Evolutionary conservation across 2,797 vertebrate species (phyloP), one percentile per base, ranked within the genome.

Genomic region (Mus minutoides): DNA sequence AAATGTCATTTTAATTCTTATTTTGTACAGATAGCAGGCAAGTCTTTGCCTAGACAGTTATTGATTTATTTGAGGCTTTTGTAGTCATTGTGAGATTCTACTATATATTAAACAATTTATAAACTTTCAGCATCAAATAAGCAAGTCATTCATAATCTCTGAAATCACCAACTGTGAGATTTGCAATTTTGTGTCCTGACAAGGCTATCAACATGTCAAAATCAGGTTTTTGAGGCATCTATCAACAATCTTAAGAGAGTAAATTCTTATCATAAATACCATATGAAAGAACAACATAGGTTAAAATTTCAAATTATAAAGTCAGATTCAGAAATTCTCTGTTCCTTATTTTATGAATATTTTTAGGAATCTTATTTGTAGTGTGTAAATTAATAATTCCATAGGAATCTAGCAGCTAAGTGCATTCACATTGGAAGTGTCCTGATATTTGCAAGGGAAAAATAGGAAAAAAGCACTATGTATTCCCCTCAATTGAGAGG

Each of bases 311-410:
- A 76, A 88, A 26, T 40, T 6, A 5, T 69, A 77, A 67, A 64
- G 67, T 92, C 12, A 78, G 22, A 46, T 67, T 86, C 78, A 21
- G 19, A 64, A 2, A 11, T 69, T 37, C 40, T 9, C 21, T 79
- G 16, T 21, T 16, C 1, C 29, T 0, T 62, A 12, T 69, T 31
- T 77, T 49, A 52, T 26, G 73, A 7, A 10, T 34, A 40, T 2
- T 89, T 94, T 90, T 75, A 90, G 43, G 64, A n/a, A 16, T 77
- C 6, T 13, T 77, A 60, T 24, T 80, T 92, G 87, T 69, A 62
- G 7, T 22, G 46, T 54, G 4, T 54, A 54, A 54, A 17, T 17
- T 54, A 54, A 54, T 54, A 52, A 37, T 54, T 64, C 26, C 16
- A 40, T 34, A 94, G 52, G 10, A 52, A 84, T 69, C 71, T 7